Percentiles rank a stretch among this genome's conserved stretches.
phyloP scores from a whole-genome alignment of 2,113 vertebrate genomes.

The Petromus typicus region DNA sequence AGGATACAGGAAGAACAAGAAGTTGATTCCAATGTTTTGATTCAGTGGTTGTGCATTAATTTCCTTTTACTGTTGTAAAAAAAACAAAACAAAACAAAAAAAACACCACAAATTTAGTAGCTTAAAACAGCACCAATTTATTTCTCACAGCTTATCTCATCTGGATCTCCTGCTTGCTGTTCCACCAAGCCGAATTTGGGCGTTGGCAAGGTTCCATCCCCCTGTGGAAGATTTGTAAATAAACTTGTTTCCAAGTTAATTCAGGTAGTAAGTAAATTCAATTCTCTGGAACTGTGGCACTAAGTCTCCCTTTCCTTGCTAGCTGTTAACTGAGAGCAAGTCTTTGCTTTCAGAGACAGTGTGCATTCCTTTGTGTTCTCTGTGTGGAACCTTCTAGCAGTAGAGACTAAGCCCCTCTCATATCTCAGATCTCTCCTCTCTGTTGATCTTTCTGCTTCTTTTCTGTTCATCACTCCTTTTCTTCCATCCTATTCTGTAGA shows the following conservation, averaged over 20 bases:
- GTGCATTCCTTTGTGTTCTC: not conserved
- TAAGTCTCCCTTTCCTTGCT: not conserved
- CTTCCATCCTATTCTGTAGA: not conserved
- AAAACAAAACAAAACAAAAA: no score
- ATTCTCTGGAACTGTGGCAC: not conserved
- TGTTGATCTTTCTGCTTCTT: not conserved
- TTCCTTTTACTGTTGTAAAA: not conserved
- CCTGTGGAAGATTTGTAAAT: not conserved
- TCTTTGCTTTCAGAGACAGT: not conserved
- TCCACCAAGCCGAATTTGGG: not conserved
- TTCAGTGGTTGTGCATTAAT: not conserved
- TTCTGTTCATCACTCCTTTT: not conserved
- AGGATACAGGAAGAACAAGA: not conserved
- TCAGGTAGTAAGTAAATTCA: not conserved
- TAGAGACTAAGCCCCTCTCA: not conserved
- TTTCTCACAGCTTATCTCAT: not conserved
- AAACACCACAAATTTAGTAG: not conserved
- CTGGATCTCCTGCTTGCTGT: not conserved
- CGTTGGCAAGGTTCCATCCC: not conserved
- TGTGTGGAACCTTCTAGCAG: not conserved
- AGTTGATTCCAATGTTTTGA: not conserved
- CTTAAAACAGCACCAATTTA: slow-evolving; percentile 1
- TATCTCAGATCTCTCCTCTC: not conserved
- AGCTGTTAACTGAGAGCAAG: no score
- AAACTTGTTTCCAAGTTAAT: not conserved